Conservation (phyloP, 2,888 invertebrate genomes). For the Gasteruption jaculator region DNA sequence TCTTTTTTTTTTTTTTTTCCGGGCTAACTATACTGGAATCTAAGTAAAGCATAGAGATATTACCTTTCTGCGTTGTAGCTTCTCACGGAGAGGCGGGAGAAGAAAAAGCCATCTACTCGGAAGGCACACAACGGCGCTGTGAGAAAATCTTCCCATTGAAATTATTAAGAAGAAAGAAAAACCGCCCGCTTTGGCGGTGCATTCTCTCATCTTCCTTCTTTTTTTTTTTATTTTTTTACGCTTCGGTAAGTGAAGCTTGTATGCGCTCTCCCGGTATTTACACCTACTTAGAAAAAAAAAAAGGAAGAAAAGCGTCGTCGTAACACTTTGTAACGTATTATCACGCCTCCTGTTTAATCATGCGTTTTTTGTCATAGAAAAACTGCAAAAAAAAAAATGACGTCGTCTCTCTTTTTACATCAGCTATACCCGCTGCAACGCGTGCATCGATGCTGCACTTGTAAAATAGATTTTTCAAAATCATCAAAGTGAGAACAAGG, state of each 20-base stretch:
- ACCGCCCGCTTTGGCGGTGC: slow-evolving; percentile 41
- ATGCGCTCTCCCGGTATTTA: slow-evolving; percentile 33
- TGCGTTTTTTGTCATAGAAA: slow-evolving; percentile 21
- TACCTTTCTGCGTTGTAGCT: too few species aligned
- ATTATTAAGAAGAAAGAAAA: slow-evolving; percentile 44
- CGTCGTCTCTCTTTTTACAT: slow-evolving; percentile 3
- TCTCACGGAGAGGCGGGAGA: slow-evolving; percentile 15
- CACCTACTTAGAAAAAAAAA: slow-evolving; percentile 41
- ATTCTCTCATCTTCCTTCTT: slow-evolving; percentile 27
- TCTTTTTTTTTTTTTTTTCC: slow-evolving; percentile 21
- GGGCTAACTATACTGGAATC: too few species aligned
- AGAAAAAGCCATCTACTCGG: background rate
- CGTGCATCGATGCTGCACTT: background rate
- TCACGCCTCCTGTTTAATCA: slow-evolving; percentile 30
- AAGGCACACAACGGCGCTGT: slow-evolving; percentile 31
- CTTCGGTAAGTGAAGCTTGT: too few species aligned
- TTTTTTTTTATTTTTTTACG: too few species aligned
- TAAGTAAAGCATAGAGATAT: too few species aligned
- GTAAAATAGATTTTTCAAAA: background rate
- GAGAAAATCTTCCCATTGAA: slow-evolving; percentile 49
- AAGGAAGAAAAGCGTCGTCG: slow-evolving; percentile 19
- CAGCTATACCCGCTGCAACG: background rate
- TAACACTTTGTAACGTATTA: slow-evolving; percentile 42
- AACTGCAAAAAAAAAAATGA: too few species aligned
- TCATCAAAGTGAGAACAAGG: slow-evolving; percentile 7